A percentile compares a stretch with the other conserved stretches of the same genome.
These are phyloP conservation scores for Pseudomyrmex gracilis DNA, from an alignment of 1,140 invertebrate species.

Conservation along the genomic window DNA sequence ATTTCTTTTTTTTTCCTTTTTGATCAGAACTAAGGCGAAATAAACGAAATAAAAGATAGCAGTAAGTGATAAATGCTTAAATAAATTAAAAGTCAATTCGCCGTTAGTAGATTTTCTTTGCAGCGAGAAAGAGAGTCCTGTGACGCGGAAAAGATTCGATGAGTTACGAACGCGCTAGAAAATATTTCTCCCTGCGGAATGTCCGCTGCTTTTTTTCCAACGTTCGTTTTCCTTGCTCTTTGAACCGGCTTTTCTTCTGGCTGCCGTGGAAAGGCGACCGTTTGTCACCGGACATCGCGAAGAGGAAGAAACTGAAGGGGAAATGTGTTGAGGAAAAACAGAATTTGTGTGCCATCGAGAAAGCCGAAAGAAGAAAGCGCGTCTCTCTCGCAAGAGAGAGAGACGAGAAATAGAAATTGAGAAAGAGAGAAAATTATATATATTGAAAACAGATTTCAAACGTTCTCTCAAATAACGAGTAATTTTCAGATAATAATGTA, in stretches of 20 bases:
- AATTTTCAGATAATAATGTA: neutral
- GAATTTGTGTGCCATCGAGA: constrained; percentile 52
- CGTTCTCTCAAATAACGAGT: neutral
- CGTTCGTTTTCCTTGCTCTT: constrained; percentile 44
- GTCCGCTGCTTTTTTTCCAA: constrained; percentile 36
- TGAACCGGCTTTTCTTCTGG: constrained; percentile 54
- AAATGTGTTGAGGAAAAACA: constrained; percentile 28
- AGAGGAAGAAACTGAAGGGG: constrained; percentile 36
- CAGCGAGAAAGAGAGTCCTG: constrained; percentile 45
- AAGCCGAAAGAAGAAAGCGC: constrained; percentile 11
- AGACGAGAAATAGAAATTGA: constrained; percentile 45
- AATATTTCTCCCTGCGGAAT: constrained; percentile 70
- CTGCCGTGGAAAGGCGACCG: constrained; percentile 58
- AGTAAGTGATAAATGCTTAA: constrained; percentile 44
- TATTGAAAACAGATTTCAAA: constrained; percentile 11
- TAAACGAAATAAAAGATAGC: neutral
- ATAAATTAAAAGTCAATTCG: constrained; percentile 60
- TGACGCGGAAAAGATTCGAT: constrained; percentile 68
- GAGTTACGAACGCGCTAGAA: constrained; percentile 69
- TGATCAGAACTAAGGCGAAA: neutral
- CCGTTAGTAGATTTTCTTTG: constrained; percentile 64
- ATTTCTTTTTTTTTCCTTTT: neutral
- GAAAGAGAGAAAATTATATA: constrained; percentile 15
- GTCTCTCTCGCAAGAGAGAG: no score
- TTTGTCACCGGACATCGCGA: constrained; percentile 54